Evolutionary conservation across 2,888 invertebrate genomes (phyloP), one percentile per base, ranked within the genome.

Genomic region (Philhelius pedissequus): DNA sequence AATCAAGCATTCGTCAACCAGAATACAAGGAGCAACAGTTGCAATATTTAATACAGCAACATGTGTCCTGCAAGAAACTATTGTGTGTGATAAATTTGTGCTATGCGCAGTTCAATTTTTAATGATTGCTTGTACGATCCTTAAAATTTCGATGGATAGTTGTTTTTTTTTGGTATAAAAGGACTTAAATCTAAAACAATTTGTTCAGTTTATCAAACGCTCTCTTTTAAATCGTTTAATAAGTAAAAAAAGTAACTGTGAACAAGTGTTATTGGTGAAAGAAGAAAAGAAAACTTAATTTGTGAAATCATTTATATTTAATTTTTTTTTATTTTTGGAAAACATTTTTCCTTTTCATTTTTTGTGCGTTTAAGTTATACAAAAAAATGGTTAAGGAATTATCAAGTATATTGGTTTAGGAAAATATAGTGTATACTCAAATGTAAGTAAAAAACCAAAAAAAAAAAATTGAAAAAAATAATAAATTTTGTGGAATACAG

Each of bases 141-240:
- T 66, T 45, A 30, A 64, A n/a, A 64, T 64, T 64, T 64, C n/a
- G 32, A 50, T 48, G 25, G 40, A 43, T 64, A 35, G 15, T 15
- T n/a, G n/a, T n/a, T n/a, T n/a, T n/a, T n/a, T 64, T 50, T 84
- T 68, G n/a, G 38, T 84, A 84, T 84, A 84, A 84, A 84, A 80
- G 62, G 75, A 22, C 75, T 66, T 35, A 38, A 60, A 68, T 38
- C 40, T 54, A 32, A 40, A 68, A 54, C 68, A 54, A 7, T 52
- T 71, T 40, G 38, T 20, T 80, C 79, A 84, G 84, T 84, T 76
- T 66, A 79, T 71, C 52, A 40, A 76, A 71, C 58, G 75, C 58
- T 80, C 70, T 80, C 79, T 56, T 68, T 68, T 52, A 80, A 84
- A 84, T 60, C 75, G 80, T 71, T 68, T 74, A 60, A 68, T 50